A percentile compares a stretch with the other conserved stretches of the same genome.
phyloP scores from a whole-genome alignment of 2,888 invertebrate species.

The Drosophila hamatofila region DNA sequence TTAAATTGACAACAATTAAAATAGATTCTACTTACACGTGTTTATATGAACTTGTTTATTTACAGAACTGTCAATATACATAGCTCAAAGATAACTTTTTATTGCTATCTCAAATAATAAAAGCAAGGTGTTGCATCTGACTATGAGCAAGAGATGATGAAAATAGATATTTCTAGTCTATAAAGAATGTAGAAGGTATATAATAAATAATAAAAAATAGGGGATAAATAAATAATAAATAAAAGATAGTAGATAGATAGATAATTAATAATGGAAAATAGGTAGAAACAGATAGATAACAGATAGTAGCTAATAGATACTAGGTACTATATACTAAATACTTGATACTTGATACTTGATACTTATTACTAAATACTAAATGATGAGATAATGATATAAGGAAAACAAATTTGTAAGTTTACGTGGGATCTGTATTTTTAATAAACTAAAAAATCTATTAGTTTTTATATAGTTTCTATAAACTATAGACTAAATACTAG shows the following conservation, averaged over 20 bases:
- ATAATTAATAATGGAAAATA: not conserved
- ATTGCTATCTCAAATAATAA: not conserved
- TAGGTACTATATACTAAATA: not conserved
- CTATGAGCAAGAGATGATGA: not conserved
- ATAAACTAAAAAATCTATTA: no score
- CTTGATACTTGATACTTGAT: not conserved
- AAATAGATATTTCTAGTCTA: not conserved
- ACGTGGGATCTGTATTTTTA: no score
- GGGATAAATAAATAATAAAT: no score
- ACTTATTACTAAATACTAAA: no score
- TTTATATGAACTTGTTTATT: not conserved
- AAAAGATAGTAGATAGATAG: not conserved
- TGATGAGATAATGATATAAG: not conserved
- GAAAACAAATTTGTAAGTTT: not conserved
- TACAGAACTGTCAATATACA: conserved; percentile 4
- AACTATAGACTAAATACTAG: no score
- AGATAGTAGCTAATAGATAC: not conserved
- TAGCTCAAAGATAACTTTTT: not conserved
- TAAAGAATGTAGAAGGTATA: not conserved
- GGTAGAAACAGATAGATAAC: not conserved
- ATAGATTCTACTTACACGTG: not conserved
- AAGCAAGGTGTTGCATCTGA: not conserved
- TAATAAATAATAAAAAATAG: no score
- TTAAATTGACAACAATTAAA: not conserved
- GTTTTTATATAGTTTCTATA: no score